Base-by-base conservation (phyloP, 2,888 invertebrate genomes). In the Iselma pallidipennis region DNA sequence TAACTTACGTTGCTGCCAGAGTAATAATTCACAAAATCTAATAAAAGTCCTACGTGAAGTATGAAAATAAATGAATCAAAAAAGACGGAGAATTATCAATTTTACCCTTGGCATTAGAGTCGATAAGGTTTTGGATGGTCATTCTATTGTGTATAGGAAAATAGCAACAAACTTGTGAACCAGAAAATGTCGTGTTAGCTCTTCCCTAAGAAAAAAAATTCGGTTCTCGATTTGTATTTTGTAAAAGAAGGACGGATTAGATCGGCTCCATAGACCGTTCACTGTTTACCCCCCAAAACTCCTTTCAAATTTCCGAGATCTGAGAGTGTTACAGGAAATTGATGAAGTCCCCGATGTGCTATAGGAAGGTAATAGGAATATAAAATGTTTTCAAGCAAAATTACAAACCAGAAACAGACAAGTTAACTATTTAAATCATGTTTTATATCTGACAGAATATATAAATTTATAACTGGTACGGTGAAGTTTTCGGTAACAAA, bases 271-370 rank as follows among this genome's bases (percentile, higher is more conserved):
- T n/a, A n/a, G n/a, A n/a, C n/a, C n/a, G n/a, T n/a, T n/a, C 37
- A 16, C 37, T 37, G 7, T 37, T 37, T 37, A 16, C 37, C 5
- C 37, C 6, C 2, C 7, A 37, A 37, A 37, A 37, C 37, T 37
- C 37, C 6, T 37, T 37, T 37, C 37, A 37, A 37, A 37, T 37
- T 37, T 37, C 37, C 37, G 16, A 37, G 16, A 37, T 7, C 9
- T 16, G 37, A 9, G 37, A 16, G 37, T 42, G 42, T 42, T 19
- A 21, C 19, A 42, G 21, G 21, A 51, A 59, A 63, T 63, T 63
- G 63, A 63, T 63, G 55, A 59, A 33, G 59, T 52, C 63, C 56
- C 63, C 49, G 16, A 55, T 55, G 59, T 63, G 57, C 50, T 54
- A 51, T 58, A 51, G 16, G 19, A 45, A 31, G n/a, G 63, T 59